These are phyloP conservation scores for Peromyscus nudipes DNA, from an alignment of 2,797 vertebrate genomes.

Conservation along the genomic window DNA sequence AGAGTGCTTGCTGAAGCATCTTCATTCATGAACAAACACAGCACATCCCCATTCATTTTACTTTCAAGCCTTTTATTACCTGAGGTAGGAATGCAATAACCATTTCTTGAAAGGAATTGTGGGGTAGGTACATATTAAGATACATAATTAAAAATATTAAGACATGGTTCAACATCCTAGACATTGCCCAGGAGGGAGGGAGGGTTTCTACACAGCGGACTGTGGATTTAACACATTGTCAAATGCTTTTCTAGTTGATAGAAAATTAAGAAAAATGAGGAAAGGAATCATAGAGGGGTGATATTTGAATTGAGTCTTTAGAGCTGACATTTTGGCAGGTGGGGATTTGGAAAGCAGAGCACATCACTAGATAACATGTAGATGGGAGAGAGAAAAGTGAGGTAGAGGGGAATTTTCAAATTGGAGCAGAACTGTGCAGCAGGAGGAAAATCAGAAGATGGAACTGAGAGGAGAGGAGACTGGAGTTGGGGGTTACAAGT, in stretches of 20 bases:
- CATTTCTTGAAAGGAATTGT: conserved; percentile 26
- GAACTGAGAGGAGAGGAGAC: conserved; percentile 6
- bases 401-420: background rate
- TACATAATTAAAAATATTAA: background rate
- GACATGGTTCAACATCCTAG: conserved; percentile 4
- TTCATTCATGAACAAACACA: conserved; percentile 38
- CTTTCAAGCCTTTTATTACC: conserved; percentile 49
- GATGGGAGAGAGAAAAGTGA: conserved; percentile 1
- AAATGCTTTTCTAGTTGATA: background rate
- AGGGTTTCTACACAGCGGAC: background rate
- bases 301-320: background rate
- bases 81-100: conserved; percentile 42
- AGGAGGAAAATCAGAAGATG: conserved; percentile 34
- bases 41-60: conserved; percentile 30
- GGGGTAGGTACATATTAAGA: background rate
- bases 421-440: background rate
- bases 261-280: background rate
- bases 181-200: conserved; percentile 3
- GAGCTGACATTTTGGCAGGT: conserved; percentile 53
- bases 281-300: background rate
- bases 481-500: background rate
- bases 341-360: conserved; percentile 33
- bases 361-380: background rate
- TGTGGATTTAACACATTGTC: background rate
- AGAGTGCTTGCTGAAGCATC: background rate